phyloP scores from a whole-genome alignment of 92 coral and sea anemone genomes.

The Heliopora coerulea region DNA sequence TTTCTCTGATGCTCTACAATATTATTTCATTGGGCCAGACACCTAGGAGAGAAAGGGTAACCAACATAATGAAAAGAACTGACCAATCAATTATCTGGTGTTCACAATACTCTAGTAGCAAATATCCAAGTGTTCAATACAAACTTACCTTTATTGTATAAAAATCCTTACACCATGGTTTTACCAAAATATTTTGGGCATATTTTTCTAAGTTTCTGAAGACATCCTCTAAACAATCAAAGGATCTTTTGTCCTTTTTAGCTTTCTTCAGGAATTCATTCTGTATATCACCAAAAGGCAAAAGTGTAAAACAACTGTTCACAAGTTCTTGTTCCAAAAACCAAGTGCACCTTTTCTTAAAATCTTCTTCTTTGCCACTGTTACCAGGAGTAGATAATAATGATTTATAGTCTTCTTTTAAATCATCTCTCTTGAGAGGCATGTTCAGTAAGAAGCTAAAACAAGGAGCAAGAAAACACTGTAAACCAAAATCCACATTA shows the following conservation, averaged over 20 bases:
- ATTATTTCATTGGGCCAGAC: too few species aligned
- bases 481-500: too few species aligned
- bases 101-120: too few species aligned
- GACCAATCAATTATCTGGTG: too few species aligned
- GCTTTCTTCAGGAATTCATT: constrained; percentile 2
- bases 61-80: too few species aligned
- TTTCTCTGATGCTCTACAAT: too few species aligned
- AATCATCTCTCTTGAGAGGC: background rate
- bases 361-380: background rate
- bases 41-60: too few species aligned
- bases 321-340: background rate
- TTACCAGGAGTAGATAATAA: background rate
- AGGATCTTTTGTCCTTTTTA: background rate
- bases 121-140: too few species aligned
- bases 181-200: constrained; percentile 8
- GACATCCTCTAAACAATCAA: background rate
- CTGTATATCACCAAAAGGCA: background rate
- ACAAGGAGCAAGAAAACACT: too few species aligned
- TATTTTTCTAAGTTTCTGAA: constrained; percentile 10
- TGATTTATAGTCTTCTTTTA: background rate
- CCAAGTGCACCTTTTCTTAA: background rate
- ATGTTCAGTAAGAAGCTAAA: too few species aligned
- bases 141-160: constrained; percentile 25
- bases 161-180: constrained; percentile 33
- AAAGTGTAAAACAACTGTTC: background rate